Percentiles rank a stretch among this genome's conserved stretches.
Conservation (phyloP, 1,140 invertebrate species). For the Calliopsis andreniformis region DNA sequence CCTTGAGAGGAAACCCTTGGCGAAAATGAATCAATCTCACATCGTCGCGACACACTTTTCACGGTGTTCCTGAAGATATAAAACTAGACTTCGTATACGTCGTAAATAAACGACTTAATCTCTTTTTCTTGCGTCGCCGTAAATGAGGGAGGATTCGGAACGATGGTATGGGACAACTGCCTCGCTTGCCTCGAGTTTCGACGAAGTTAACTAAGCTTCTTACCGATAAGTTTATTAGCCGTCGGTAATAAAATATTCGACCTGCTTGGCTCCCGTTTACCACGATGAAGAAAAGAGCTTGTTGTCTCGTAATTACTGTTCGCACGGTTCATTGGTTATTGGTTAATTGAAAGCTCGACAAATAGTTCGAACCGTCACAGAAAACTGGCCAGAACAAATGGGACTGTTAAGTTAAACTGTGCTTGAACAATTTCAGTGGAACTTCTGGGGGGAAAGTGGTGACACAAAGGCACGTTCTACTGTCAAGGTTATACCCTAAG, state of each 20-base stretch:
- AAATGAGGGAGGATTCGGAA: too few species aligned
- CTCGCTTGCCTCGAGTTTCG: not conserved
- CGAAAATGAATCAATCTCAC: constrained; percentile 14
- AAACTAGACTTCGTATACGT: not conserved
- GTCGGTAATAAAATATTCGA: constrained; percentile 11
- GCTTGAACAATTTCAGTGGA: not conserved
- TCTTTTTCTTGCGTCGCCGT: not conserved
- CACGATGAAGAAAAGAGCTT: not conserved
- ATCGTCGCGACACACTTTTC: not conserved
- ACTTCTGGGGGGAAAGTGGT: not conserved
- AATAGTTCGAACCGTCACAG: constrained; percentile 20
- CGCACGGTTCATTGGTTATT: constrained; percentile 3
- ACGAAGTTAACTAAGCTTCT: constrained; percentile 7
- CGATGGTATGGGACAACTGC: too few species aligned
- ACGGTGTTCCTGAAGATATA: too few species aligned
- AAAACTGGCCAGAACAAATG: not conserved
- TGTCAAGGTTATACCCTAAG: too few species aligned
- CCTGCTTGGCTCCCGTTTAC: not conserved
- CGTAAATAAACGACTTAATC: not conserved
- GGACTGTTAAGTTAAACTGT: not conserved
- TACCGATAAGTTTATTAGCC: constrained; percentile 26
- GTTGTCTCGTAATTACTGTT: constrained; percentile 22
- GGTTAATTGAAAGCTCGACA: constrained; percentile 10
- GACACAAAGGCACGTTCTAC: too few species aligned
- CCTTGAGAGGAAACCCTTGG: not conserved